Evolutionary conservation across 30 jellyfish, hydroid and myxozoan species (phyloP), one percentile per base, ranked within the genome.

Genomic region (Hydra vulgaris): DNA sequence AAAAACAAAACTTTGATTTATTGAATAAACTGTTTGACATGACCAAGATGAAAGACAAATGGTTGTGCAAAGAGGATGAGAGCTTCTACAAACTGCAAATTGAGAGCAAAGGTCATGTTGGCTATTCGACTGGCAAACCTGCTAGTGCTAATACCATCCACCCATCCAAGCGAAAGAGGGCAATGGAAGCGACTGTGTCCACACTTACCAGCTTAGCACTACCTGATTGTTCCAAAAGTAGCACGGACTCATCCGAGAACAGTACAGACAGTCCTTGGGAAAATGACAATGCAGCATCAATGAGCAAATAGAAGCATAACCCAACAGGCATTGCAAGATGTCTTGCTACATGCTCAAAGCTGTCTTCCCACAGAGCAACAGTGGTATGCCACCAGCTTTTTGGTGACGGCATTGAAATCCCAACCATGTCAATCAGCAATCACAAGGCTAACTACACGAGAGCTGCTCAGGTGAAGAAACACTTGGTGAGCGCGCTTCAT

Each of bases 391-490:
- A 12, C 61, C 61, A 40, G 61, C 61, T 40, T 40, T 40, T 12
- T 40, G 61, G 61, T 3, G 61, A 40, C 8, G 61, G 61, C 61
- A 40, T 40, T 40, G 61, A 40, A 40, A 40, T 40, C 61, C 61
- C 61, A 40, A 40, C 61, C 61, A 40, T 3, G 8, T 40, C 61
- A 40, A 40, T 40, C 61, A 40, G 61, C 61, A 40, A 40, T 40
- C 61, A 40, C 61, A 40, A 40, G 61, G 12, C 61, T 40, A 40
- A 3, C 61, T 40, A 40, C 61, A 40, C 80, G 20, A 21, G 79
- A 54, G 76, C 54, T 26, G 79, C 54, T 19, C 26, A 76, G 54
- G 54, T 76, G 26, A 76, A 17, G 54, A 27, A 76, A 76, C 61
- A 40, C 61, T 40, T 40, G 61, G 61, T 40, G 61, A 40, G 61